Base-by-base conservation (phyloP, 2,113 vertebrate species). In the Muscicapa adusta region DNA sequence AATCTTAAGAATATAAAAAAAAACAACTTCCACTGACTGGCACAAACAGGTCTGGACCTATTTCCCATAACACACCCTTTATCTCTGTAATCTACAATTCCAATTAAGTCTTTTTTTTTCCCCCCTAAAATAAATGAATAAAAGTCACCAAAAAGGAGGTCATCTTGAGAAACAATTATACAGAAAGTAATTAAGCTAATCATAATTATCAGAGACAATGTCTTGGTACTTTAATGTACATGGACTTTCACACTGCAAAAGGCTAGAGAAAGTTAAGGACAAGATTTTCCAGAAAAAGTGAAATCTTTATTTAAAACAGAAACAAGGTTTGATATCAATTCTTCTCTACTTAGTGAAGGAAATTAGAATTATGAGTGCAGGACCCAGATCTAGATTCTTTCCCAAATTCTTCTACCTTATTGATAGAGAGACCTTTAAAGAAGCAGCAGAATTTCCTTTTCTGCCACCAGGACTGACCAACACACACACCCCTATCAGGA, bases 121-220 rank as follows among this genome's bases (percentile, higher is more conserved):
- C 11, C 4, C 11, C 14, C 43, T 23, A 90, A 92, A 96, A 91
- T 74, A 92, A 96, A 89, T 63, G 24, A 96, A 89, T 92, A 81
- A 89, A 95, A 93, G 91, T 56, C 78, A 92, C 57, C 56, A 68
- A 91, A 89, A 96, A 96, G 38, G 70, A 96, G 92, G 93, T 96
- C 94, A 92, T 93, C 84, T 80, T 89, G 76, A 96, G 92, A 97
- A 97, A 91, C 54, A 95, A 93, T 94, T 91, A 96, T 60, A 94
- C 63, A 76, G 43, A 90, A 79, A 62, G 83, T 96, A 94, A 96
- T 85, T 96, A 95, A 94, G 93, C 54, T 89, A 91, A 93, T 96
- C 51, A 81, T 85, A 91, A 94, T 91, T 88, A 94, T 93, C 92
- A 85, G 51, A 82, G 77, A 92, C 67, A 31, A 72, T 18, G 62